phyloP scores from a whole-genome alignment of 2,797 vertebrate species.

The Cygnus olor region DNA sequence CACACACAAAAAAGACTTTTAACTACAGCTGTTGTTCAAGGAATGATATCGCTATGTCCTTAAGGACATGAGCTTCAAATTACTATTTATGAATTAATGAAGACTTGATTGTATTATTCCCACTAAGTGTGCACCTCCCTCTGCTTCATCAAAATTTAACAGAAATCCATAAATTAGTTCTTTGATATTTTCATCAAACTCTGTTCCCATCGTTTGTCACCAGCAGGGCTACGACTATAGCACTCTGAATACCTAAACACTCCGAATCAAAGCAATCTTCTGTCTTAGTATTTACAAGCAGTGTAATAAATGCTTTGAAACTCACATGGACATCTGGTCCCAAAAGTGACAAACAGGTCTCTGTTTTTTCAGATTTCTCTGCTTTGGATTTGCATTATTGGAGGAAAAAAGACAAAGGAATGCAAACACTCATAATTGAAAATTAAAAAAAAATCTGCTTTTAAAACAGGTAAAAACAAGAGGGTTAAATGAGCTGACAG shows the following conservation, averaged over 20 bases:
- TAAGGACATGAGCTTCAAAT: neutral
- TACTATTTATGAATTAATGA: neutral
- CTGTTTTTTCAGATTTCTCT: neutral
- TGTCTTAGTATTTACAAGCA: neutral
- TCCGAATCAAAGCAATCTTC: conserved; percentile 9
- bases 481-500: neutral
- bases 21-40: neutral
- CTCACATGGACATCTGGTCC: neutral
- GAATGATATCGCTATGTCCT: neutral
- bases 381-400: neutral
- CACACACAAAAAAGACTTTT: neutral
- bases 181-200: conserved; percentile 5
- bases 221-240: neutral
- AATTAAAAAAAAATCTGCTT: neutral
- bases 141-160: neutral
- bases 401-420: neutral
- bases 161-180: neutral
- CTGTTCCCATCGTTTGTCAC: neutral
- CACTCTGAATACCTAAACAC: neutral
- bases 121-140: neutral
- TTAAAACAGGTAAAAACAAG: neutral
- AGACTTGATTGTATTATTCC: neutral
- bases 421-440: no score
- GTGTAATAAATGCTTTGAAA: neutral
- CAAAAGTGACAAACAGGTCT: neutral